Evolutionary conservation across 2,888 invertebrate species (phyloP), one percentile per base, ranked within the genome.

Genomic region (Synergus itoensis): DNA sequence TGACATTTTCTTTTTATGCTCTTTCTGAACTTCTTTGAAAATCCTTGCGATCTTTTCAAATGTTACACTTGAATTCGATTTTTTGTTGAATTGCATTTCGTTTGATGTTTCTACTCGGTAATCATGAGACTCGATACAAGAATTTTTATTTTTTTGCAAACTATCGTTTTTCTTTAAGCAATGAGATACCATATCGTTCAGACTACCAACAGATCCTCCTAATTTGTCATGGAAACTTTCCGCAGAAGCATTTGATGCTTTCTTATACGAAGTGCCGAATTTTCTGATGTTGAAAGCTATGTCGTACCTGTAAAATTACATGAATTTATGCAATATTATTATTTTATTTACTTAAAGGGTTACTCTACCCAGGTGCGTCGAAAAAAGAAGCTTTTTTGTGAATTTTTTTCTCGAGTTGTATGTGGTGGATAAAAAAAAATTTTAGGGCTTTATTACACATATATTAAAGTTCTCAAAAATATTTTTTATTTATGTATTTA

Each of bases 1-100:
- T 0, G 93, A 92, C 93, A 96, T 94, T 89, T 95, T 94, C 60
- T 93, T 91, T 9, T 95, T 93, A 87, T 96, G 96, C 82, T 95
- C 94, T 53, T 94, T 94, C 86, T 95, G 94, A 81, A 95, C 89
- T 92, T 94, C 85, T 90, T 87, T 86, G 53, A 92, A 91, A 65
- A 91, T 86, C 9, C 84, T 82, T 40, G 91, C 63, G 45, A 92
- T 83, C 82, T 90, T 91, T 11, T 91, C 90, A 0, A 92, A 88
- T 1, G 90, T 88, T 11, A 87, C 82, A 21, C 89, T 87, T n/a
- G 86, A 90, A 84, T 84, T 88, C 87, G 87, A 65, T 83, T 80
- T 9, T 53, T 48, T 9, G 4, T n/a, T 21, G 16, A 7, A 28
- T n/a, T 41, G 63, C 12, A 36, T 76, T 60, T 4, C 12, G 21